Conservation (phyloP, 1,140 invertebrate genomes). For the Caenorhabditis remanei region DNA sequence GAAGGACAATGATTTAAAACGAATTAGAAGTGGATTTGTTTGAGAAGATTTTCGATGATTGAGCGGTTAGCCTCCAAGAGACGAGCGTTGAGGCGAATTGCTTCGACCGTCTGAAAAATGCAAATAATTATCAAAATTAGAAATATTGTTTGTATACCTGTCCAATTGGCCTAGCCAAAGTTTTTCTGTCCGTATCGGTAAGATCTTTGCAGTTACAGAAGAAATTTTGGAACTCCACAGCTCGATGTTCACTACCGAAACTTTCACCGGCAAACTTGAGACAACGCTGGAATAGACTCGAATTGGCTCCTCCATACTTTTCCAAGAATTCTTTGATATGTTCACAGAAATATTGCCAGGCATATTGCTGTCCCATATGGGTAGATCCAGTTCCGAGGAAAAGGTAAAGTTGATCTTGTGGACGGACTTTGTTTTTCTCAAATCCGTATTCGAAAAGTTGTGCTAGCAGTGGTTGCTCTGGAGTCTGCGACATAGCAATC, state of each 20-base stretch:
- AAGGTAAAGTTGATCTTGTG: constrained; percentile 90
- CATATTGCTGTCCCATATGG: constrained; percentile 84
- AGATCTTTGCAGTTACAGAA: constrained; percentile 38
- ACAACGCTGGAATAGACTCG: constrained; percentile 72
- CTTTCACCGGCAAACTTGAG: constrained; percentile 62
- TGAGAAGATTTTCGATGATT: constrained; percentile 58
- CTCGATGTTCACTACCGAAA: constrained; percentile 61
- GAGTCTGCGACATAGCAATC: constrained; percentile 85
- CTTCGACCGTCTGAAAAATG: constrained; percentile 66
- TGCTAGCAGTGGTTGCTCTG: constrained; percentile 83
- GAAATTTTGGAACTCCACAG: constrained; percentile 66
- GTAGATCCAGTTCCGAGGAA: constrained; percentile 81
- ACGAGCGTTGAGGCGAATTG: constrained; percentile 66
- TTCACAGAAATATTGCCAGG: constrained; percentile 92
- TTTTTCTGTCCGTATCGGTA: background rate
- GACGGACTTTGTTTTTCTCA: constrained; percentile 89
- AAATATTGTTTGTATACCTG: background rate
- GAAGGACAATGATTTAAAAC: background rate
- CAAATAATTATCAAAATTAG: too few relatives aligned
- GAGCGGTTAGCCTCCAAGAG: constrained; percentile 59
- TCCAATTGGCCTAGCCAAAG: constrained; percentile 34
- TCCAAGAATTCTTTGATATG: constrained; percentile 83
- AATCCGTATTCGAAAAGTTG: constrained; percentile 90
- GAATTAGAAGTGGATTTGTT: constrained; percentile 7
- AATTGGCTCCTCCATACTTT: constrained; percentile 70